These are phyloP conservation scores for Lacanobia oleracea DNA, from an alignment of 2,888 invertebrate genomes.

Conservation along the genomic window DNA sequence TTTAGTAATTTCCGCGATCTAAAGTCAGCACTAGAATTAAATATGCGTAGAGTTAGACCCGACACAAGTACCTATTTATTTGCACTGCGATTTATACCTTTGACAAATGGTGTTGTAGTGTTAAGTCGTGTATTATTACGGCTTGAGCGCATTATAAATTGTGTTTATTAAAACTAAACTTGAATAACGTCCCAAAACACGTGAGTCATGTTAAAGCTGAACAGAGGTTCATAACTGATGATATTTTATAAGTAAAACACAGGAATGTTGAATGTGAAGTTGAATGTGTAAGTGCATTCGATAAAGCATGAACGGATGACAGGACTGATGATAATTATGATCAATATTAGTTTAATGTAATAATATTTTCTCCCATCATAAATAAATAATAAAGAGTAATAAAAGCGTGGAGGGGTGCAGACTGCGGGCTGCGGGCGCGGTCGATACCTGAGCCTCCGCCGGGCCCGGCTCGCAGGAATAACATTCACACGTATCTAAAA, in stretches of 20 bases:
- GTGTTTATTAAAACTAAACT: slow-evolving; percentile 52
- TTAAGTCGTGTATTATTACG: slow-evolving; percentile 52
- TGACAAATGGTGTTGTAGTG: slow-evolving; percentile 54
- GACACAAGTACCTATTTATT: slow-evolving; percentile 22
- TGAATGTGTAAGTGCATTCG: slow-evolving; percentile 1
- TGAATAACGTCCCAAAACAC: slow-evolving; percentile 46
- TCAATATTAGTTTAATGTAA: slow-evolving; percentile 53
- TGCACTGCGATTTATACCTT: slow-evolving; percentile 36
- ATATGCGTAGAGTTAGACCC: slow-evolving; percentile 5
- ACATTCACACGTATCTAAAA: slow-evolving; percentile 72
- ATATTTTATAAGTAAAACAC: slow-evolving; percentile 34
- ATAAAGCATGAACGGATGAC: slow-evolving; percentile 7
- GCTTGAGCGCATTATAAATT: slow-evolving; percentile 54
- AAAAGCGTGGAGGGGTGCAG: slow-evolving; percentile 65
- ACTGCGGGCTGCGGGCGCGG: slow-evolving; percentile 80
- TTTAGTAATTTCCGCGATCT: slow-evolving; percentile 11
- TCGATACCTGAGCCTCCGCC: slow-evolving; percentile 77
- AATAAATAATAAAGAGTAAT: slow-evolving; percentile 71
- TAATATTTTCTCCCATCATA: slow-evolving; percentile 64
- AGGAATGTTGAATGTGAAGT: slow-evolving; percentile 16
- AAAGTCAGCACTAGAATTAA: slow-evolving; percentile 25
- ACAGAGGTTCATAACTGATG: slow-evolving; percentile 19
- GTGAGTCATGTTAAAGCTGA: slow-evolving; percentile 46
- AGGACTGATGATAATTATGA: slow-evolving; percentile 40
- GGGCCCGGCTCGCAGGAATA: slow-evolving; percentile 55